Evolutionary conservation across 1,140 invertebrate species (phyloP).

Genomic region (Eriosoma lanigerum): DNA sequence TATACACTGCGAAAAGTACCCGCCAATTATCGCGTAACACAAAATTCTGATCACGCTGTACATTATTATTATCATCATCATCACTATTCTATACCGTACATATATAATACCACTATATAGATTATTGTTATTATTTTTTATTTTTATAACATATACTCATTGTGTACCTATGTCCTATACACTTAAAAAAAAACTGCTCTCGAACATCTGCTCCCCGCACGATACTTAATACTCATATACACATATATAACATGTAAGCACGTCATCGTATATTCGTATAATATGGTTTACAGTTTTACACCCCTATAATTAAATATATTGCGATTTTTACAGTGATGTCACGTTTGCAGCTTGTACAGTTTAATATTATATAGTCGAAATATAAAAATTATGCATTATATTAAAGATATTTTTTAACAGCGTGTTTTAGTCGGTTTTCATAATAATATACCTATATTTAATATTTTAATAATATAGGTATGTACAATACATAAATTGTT

Average conservation of each 20-base stretch:
- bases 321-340: not conserved
- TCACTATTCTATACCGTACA: no score
- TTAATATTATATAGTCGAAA: not conserved
- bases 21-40: no score
- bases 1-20: no score
- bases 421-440: no score
- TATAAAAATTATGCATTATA: no score
- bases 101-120: no score
- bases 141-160: not conserved
- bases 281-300: not conserved
- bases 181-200: not conserved
- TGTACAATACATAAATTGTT: no score
- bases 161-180: not conserved
- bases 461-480: no score
- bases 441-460: no score
- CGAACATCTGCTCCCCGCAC: not conserved
- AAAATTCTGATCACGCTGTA: no score
- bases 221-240: not conserved
- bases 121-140: not conserved
- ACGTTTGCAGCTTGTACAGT: constrained; percentile 4
- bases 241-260: not conserved
- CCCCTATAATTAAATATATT: constrained; percentile 24
- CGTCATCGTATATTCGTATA: not conserved
- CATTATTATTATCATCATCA: no score
- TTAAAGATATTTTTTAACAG: no score